These are phyloP conservation scores for Physella acuta DNA, from an alignment of 1,140 invertebrate species.

Conservation along the genomic window DNA sequence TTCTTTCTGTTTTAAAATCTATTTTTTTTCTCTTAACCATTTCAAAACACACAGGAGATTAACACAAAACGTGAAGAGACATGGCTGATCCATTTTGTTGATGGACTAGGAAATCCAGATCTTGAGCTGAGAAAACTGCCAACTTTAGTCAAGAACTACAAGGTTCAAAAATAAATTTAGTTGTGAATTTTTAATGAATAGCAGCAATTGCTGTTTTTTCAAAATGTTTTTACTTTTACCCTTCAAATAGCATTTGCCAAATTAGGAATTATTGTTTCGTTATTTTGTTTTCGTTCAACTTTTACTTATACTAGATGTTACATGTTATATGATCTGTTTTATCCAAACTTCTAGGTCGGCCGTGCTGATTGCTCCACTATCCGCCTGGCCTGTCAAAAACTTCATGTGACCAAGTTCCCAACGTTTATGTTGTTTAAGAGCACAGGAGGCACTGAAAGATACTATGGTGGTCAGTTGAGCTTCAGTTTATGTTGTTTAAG, in stretches of 20 bases:
- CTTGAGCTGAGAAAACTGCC: constrained; percentile 65
- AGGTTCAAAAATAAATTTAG: no score
- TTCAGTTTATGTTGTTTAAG: constrained; percentile 75
- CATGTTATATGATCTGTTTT: no score
- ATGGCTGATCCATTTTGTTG: constrained; percentile 72
- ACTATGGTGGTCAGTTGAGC: constrained; percentile 67
- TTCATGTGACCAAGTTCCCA: constrained; percentile 67
- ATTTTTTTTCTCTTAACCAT: constrained; percentile 35
- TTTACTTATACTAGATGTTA: not conserved
- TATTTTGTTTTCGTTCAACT: not conserved
- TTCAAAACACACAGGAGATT: constrained; percentile 47
- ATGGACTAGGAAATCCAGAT: constrained; percentile 64
- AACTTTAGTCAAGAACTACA: constrained; percentile 65
- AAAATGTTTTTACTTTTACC: no score
- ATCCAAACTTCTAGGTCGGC: constrained; percentile 60
- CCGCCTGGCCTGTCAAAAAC: constrained; percentile 63
- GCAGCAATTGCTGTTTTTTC: no score
- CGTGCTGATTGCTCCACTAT: constrained; percentile 68
- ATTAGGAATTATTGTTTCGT: no score
- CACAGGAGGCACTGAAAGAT: constrained; percentile 72
- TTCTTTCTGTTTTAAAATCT: not conserved
- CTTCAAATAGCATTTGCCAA: no score
- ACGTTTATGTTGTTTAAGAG: constrained; percentile 73
- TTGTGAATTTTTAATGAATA: no score
- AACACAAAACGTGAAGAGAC: constrained; percentile 47